Conservation (phyloP, 30 jellyfish, hydroid and myxozoan genomes). For the Aurelia aurita region DNA sequence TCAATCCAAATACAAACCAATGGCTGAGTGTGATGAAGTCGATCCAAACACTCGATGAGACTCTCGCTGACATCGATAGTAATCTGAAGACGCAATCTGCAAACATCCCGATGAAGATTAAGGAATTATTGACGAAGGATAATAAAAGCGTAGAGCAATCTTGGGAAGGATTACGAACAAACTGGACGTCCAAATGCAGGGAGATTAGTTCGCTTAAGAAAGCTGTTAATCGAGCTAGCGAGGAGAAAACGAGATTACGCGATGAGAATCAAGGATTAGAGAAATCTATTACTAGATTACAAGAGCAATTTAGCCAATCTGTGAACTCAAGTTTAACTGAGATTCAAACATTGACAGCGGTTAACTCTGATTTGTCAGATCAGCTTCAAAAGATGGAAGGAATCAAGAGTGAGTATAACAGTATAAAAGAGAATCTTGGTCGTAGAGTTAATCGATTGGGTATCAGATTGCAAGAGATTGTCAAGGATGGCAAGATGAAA, state of each 20-base stretch:
- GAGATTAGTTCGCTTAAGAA: slow-evolving; percentile 75
- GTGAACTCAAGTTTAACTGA: slow-evolving; percentile 89
- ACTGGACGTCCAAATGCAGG: slow-evolving; percentile 85
- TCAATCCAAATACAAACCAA: slow-evolving; percentile 34
- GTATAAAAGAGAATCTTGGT: slow-evolving; percentile 38
- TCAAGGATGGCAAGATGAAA: slow-evolving; percentile 23
- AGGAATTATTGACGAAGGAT: slow-evolving; percentile 52
- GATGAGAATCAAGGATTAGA: slow-evolving; percentile 89
- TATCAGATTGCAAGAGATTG: slow-evolving; percentile 5
- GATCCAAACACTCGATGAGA: slow-evolving; percentile 63
- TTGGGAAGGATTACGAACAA: slow-evolving; percentile 65
- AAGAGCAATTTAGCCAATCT: slow-evolving; percentile 90
- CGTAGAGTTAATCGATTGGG: slow-evolving; percentile 31
- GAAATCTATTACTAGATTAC: slow-evolving; percentile 71
- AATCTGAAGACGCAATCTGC: slow-evolving; percentile 51
- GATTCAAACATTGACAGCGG: slow-evolving; percentile 82
- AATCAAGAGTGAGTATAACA: slow-evolving; percentile 41
- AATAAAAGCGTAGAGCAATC: slow-evolving; percentile 56
- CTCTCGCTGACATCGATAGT: slow-evolving; percentile 49
- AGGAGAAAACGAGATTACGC: slow-evolving; percentile 80
- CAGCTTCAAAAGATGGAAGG: slow-evolving; percentile 74
- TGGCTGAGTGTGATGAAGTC: slow-evolving; percentile 69
- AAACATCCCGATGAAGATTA: slow-evolving; percentile 24
- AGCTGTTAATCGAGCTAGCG: slow-evolving; percentile 61
- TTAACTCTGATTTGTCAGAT: slow-evolving; percentile 73